These are phyloP conservation scores for Danio tinwini DNA, from an alignment of 2,797 vertebrate genomes.

Conservation along the genomic window DNA sequence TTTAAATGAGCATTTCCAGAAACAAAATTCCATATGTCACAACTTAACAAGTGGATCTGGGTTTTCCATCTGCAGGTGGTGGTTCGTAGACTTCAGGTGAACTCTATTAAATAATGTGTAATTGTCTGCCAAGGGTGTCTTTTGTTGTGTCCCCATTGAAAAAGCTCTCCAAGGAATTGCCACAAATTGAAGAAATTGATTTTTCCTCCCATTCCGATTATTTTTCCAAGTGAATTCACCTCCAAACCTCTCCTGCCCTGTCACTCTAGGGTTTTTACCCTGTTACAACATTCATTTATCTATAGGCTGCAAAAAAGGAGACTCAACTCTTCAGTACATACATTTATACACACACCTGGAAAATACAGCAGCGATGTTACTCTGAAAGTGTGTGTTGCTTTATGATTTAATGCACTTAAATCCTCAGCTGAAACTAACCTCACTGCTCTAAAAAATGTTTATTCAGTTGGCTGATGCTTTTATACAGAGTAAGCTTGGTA, in stretches of 20 bases:
- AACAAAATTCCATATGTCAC: too few relatives aligned
- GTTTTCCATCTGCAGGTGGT: slow-evolving; percentile 20
- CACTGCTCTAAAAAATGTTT: not conserved
- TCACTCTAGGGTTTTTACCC: slow-evolving; percentile 19
- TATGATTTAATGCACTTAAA: not conserved
- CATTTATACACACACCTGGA: too few relatives aligned
- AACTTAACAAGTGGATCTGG: not conserved
- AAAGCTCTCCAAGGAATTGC: slow-evolving; percentile 37
- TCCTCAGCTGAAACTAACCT: not conserved
- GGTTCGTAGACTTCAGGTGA: slow-evolving; percentile 53
- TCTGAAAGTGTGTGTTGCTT: not conserved
- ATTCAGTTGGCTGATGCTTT: not conserved
- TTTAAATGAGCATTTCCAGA: too few relatives aligned
- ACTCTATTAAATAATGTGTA: slow-evolving; percentile 57
- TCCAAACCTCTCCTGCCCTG: not conserved
- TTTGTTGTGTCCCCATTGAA: slow-evolving; percentile 42
- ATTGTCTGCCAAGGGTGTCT: slow-evolving; percentile 48
- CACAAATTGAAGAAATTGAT: slow-evolving; percentile 54
- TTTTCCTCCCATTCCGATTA: slow-evolving; percentile 33
- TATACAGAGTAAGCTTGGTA: not conserved
- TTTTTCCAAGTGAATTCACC: slow-evolving; percentile 56
- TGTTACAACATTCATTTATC: slow-evolving; percentile 44
- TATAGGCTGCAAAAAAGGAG: not conserved
- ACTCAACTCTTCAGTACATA: not conserved
- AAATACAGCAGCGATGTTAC: not conserved